Conservation (phyloP, 2,888 invertebrate species). For the Homarus gammarus region DNA sequence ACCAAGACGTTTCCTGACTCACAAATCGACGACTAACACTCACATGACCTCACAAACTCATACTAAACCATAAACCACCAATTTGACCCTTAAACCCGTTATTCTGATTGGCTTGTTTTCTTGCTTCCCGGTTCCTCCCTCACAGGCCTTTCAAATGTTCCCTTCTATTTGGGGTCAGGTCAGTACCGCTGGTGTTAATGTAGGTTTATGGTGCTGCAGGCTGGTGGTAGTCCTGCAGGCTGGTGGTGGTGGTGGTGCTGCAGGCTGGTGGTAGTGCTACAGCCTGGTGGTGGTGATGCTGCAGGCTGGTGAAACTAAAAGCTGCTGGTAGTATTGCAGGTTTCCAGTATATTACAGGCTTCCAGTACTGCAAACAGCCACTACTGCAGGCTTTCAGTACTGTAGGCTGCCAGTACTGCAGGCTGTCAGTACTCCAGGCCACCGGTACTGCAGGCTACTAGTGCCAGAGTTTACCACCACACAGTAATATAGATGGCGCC, state of each 20-base stretch:
- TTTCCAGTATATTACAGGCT: not conserved
- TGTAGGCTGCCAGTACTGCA: slow-evolving; percentile 14
- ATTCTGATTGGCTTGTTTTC: slow-evolving; percentile 46
- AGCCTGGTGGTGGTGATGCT: no score
- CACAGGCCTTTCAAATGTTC: slow-evolving; percentile 74
- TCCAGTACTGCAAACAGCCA: not conserved
- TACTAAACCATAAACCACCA: not conserved
- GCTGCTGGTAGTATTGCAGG: not conserved
- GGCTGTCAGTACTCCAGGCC: not conserved
- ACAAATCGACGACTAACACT: not conserved
- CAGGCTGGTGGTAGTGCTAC: no score
- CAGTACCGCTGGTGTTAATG: slow-evolving; percentile 27
- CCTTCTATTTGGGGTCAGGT: slow-evolving; percentile 75
- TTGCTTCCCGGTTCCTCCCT: slow-evolving; percentile 49
- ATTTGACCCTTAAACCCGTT: slow-evolving; percentile 46
- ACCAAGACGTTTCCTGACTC: no score
- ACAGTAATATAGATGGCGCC: not conserved
- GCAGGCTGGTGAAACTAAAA: not conserved
- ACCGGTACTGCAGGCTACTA: slow-evolving; percentile 20
- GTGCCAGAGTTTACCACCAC: slow-evolving; percentile 20
- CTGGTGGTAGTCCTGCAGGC: no score
- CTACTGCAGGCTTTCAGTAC: slow-evolving; percentile 13
- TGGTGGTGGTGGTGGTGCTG: not conserved
- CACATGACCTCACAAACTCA: not conserved
- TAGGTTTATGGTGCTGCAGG: not conserved